These are phyloP conservation scores for Brachionus koreanus DNA, from an alignment of 1,140 invertebrate genomes.

Conservation along the genomic window DNA sequence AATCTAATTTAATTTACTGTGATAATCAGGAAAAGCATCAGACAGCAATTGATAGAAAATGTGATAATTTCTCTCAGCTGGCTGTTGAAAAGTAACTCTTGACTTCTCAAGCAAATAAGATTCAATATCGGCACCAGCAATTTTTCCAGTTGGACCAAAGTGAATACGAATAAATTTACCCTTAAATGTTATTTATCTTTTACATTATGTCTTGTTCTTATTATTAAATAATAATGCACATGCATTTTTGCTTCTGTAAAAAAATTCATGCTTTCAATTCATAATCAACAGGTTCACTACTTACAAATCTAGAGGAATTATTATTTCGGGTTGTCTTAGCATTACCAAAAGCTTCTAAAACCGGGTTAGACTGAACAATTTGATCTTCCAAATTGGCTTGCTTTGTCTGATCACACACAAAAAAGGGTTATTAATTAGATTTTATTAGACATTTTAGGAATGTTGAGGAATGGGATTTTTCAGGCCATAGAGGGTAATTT, in stretches of 20 bases:
- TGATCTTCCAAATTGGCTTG: too few relatives aligned
- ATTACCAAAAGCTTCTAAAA: conserved; percentile 98
- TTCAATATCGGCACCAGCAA: too few relatives aligned
- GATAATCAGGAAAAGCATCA: too few relatives aligned
- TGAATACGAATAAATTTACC: conserved; percentile 99
- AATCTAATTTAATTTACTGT: too few relatives aligned
- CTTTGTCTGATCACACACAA: conserved; percentile 25
- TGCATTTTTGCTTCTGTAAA: neutral
- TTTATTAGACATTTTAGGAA: neutral
- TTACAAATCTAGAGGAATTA: conserved; percentile 68
- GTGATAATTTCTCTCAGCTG: conserved; percentile 95
- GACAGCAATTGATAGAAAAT: too few relatives aligned
- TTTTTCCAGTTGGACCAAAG: conserved; percentile 95
- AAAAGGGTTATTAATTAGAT: neutral
- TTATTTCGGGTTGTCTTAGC: too few relatives aligned
- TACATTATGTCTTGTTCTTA: too few relatives aligned
- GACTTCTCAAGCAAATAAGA: too few relatives aligned
- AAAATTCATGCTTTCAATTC: too few relatives aligned
- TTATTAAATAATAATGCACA: too few relatives aligned
- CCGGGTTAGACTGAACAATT: conserved; percentile 98
- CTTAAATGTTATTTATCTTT: conserved; percentile 50
- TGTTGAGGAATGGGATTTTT: neutral
- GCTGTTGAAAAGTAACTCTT: conserved; percentile 98
- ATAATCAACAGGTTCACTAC: neutral
- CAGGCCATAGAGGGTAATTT: neutral